These are phyloP conservation scores for Fregata magnificens DNA, from an alignment of 2,113 vertebrate genomes.

Conservation along the genomic window DNA sequence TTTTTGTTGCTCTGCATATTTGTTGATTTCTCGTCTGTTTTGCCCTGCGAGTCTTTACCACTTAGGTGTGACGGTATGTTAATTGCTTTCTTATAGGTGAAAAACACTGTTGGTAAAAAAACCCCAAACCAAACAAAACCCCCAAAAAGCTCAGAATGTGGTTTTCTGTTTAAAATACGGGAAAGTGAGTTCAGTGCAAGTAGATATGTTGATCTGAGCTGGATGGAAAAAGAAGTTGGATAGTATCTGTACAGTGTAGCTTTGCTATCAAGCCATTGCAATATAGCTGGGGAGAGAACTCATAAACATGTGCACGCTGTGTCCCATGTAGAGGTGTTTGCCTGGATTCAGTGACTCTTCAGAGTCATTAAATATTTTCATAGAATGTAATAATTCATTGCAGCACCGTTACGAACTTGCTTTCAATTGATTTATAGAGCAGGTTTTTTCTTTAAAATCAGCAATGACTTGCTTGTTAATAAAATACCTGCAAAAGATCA, in stretches of 20 bases:
- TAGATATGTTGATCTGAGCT: not conserved
- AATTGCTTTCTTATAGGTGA: not conserved
- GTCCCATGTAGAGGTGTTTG: not conserved
- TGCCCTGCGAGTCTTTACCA: not conserved
- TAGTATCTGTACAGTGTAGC: not conserved
- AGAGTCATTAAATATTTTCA: not conserved
- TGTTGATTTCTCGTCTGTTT: not conserved
- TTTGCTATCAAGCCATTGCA: not conserved
- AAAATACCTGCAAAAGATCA: not conserved
- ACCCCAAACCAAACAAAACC: not conserved
- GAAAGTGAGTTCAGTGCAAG: not conserved
- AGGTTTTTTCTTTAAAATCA: not conserved
- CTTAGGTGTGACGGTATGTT: not conserved
- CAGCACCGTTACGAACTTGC: not conserved
- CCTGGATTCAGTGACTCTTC: not conserved
- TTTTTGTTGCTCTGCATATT: not conserved
- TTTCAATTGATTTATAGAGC: not conserved
- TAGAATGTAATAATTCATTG: not conserved
- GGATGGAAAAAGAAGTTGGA: not conserved
- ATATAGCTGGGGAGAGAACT: not conserved
- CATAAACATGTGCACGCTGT: accelerated
- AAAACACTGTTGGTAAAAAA: not conserved
- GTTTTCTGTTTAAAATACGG: not conserved
- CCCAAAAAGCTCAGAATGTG: not conserved
- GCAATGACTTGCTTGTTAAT: not conserved